Evolutionary conservation across 1,140 invertebrate genomes (phyloP).

Genomic region (Antheraea mylitta): DNA sequence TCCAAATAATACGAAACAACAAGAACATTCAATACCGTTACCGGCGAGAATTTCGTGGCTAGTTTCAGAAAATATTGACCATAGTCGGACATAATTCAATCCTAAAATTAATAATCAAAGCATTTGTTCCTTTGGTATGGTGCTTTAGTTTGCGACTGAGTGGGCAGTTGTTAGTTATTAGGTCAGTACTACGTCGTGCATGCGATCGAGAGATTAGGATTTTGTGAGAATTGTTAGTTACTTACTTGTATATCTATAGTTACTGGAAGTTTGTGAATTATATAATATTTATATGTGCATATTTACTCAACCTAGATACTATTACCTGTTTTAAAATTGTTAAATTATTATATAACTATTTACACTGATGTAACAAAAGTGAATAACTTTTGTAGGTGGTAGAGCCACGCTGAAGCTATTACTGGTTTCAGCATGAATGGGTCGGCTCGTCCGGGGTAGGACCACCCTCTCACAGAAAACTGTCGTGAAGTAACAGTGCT

Average conservation of each 20-base stretch:
- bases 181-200: conserved; percentile 12
- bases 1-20: neutral
- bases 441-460: too few relatives aligned
- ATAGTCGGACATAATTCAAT: conserved; percentile 27
- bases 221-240: conserved; percentile 1
- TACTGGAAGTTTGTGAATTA: neutral
- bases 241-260: too few relatives aligned
- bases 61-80: conserved; percentile 1
- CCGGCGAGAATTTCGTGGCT: conserved; percentile 10
- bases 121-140: conserved; percentile 24
- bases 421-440: too few relatives aligned
- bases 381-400: too few relatives aligned
- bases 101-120: conserved; percentile 31
- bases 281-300: neutral
- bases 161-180: conserved; percentile 12
- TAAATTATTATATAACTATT: too few relatives aligned
- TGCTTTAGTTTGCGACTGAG: conserved; percentile 12
- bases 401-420: too few relatives aligned
- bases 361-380: too few relatives aligned
- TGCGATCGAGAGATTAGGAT: conserved; percentile 11
- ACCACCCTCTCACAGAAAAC: too few relatives aligned
- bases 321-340: too few relatives aligned
- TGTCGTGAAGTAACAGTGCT: too few relatives aligned
- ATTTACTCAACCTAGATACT: neutral
- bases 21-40: neutral